Evolutionary conservation across 2,888 invertebrate genomes (phyloP).

Genomic region (Icerya purchasi): DNA sequence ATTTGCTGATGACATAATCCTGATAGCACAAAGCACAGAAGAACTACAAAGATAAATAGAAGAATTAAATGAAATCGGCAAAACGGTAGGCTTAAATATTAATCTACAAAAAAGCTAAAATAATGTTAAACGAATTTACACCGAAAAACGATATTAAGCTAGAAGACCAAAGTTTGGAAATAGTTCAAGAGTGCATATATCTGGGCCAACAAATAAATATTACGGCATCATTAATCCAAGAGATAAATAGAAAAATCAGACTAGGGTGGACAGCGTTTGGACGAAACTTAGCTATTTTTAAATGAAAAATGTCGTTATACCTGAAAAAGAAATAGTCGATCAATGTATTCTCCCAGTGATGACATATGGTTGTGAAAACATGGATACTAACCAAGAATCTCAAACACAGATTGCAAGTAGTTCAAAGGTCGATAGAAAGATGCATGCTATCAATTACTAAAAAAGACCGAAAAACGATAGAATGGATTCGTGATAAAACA

Average conservation of each 20-base stretch:
- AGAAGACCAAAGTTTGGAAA: not conserved
- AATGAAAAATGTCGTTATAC: not conserved
- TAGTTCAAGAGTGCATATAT: too few species aligned
- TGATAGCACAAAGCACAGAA: not conserved
- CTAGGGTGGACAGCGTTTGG: not conserved
- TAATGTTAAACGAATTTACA: not conserved
- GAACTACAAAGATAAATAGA: not conserved
- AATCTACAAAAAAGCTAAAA: not conserved
- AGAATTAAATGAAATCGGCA: not conserved
- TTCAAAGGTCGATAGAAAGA: not conserved
- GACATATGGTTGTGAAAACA: not conserved
- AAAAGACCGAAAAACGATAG: not conserved
- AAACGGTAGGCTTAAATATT: not conserved
- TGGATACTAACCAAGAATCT: not conserved
- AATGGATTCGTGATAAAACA: not conserved
- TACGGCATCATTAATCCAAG: not conserved
- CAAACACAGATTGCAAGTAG: not conserved
- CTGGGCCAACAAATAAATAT: too few species aligned
- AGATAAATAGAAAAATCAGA: not conserved
- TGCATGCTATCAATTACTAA: not conserved
- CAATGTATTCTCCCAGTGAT: not conserved
- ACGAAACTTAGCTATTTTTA: not conserved
- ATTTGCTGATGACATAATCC: not conserved
- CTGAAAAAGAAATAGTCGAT: not conserved
- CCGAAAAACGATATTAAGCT: not conserved